Evolutionary conservation across 2,113 vertebrate genomes (phyloP), one percentile per base, ranked within the genome.

Genomic region (Gopherus evgoodei): DNA sequence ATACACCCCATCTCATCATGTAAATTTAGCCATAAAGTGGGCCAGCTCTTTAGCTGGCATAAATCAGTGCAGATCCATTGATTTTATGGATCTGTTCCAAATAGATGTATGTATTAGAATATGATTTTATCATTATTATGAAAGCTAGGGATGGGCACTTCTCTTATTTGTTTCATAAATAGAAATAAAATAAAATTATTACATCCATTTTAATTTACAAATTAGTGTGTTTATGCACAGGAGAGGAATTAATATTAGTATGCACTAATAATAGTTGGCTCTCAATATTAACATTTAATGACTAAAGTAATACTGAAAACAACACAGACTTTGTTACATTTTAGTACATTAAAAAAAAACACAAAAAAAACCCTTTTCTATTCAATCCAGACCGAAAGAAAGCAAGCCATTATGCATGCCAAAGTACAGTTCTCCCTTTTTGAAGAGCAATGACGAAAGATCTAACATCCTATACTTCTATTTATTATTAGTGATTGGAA

Each of bases 401-500:
- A 0, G 0, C 10, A 5, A 35, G 88, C 19, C 31, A 54, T 42
- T 65, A 59, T 25, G 78, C 24, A 38, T 62, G 24, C 1, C 69
- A n/a, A 93, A 83, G 75, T 50, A 22, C 1, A 2, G 3, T 5
- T 79, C 89, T 44, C 24, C 13, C 44, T 93, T 93, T 81, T 83
- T 89, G 56, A 97, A 62, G 27, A 57, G 80, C 82, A 69, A 3
- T 69, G 87, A 86, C 49, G 56, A 83, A 1, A 2, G 11, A 8
- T 6, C 7, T 49, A 88, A 89, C 52, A 94, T 52, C 54, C 5
- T 2, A 22, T 90, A 27, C 79, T 93, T 93, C 86, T 90, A 91
- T 93, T 93, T 90, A 92, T 53, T 52, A 27, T 79, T 95, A 88
- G 47, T 78, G 35, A 91, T 11, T 52, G 1, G 8, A 82, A 95